A percentile compares a stretch with the other conserved stretches of the same genome.
These are phyloP conservation scores for Phyllotis vaccarum DNA, from an alignment of 2,797 vertebrate species.

Conservation along the genomic window DNA sequence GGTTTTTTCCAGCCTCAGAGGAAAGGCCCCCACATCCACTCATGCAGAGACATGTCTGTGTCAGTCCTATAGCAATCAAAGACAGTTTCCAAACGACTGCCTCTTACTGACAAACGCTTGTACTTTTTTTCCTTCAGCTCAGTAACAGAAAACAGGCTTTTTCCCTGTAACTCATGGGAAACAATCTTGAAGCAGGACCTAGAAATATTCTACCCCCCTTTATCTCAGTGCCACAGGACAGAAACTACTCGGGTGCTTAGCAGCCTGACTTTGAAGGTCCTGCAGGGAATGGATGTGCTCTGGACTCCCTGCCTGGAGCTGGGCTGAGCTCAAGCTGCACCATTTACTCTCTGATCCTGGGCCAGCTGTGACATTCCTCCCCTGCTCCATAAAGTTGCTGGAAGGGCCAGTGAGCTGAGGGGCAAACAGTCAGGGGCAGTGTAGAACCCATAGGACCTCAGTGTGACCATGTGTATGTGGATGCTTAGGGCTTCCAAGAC, in stretches of 20 bases:
- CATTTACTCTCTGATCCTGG: not conserved
- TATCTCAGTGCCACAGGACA: not conserved
- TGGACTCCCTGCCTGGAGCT: not conserved
- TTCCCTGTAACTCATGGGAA: not conserved
- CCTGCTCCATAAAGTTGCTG: accelerated
- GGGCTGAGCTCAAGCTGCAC: not conserved
- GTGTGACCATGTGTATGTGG: accelerated
- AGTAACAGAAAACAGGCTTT: not conserved
- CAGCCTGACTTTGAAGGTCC: not conserved
- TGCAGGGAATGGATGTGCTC: too few species aligned
- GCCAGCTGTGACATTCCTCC: accelerated
- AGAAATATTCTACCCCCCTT: not conserved
- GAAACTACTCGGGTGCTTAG: accelerated
- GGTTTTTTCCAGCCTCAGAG: not conserved
- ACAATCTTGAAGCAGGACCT: not conserved
- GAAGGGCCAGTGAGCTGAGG: not conserved
- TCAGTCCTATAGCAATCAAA: not conserved
- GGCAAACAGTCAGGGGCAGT: accelerated
- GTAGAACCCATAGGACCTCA: accelerated
- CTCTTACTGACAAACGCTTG: not conserved
- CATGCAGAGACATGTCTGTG: not conserved
- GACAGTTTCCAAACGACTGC: not conserved
- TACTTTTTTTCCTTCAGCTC: not conserved
- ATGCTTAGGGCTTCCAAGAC: not conserved
- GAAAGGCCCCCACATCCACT: not conserved